phyloP scores from a whole-genome alignment of 2,888 invertebrate genomes.

The Agonopterix heracliana region DNA sequence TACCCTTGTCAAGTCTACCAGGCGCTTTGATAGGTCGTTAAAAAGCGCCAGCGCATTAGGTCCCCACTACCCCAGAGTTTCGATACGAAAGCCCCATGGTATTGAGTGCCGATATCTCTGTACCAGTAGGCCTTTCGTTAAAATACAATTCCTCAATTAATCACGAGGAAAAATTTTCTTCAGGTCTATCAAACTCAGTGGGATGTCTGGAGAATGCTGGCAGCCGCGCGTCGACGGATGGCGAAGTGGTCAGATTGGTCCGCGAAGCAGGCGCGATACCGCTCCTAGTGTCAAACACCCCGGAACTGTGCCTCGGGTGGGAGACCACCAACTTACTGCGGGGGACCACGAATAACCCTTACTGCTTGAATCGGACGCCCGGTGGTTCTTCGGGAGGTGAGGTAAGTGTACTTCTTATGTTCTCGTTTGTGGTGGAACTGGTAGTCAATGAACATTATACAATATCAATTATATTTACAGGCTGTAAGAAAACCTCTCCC shows the following conservation, averaged over 20 bases:
- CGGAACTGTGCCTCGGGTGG: constrained; percentile 92
- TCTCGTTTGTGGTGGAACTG: no score
- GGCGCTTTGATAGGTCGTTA: no score
- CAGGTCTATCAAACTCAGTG: constrained; percentile 82
- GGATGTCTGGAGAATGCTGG: constrained; percentile 75
- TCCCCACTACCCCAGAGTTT: no score
- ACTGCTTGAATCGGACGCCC: constrained; percentile 81
- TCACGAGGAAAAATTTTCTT: neutral
- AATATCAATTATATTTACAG: no score
- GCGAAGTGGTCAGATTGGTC: constrained; percentile 78
- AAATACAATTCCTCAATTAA: no score
- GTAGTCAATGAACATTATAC: no score
- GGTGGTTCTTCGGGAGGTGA: constrained; percentile 96
- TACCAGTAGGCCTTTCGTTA: no score
- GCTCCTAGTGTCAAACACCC: constrained; percentile 88
- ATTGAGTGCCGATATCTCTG: no score
- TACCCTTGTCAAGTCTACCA: no score
- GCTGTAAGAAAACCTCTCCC: no score
- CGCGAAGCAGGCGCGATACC: constrained; percentile 86
- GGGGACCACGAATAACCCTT: constrained; percentile 90
- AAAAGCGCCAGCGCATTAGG: no score
- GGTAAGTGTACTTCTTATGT: constrained; percentile 52
- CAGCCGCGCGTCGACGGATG: constrained; percentile 78
- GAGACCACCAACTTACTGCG: constrained; percentile 87
- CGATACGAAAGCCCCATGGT: no score